Conservation (phyloP, 2,113 vertebrate species). For the Cranoglanis bouderius region DNA sequence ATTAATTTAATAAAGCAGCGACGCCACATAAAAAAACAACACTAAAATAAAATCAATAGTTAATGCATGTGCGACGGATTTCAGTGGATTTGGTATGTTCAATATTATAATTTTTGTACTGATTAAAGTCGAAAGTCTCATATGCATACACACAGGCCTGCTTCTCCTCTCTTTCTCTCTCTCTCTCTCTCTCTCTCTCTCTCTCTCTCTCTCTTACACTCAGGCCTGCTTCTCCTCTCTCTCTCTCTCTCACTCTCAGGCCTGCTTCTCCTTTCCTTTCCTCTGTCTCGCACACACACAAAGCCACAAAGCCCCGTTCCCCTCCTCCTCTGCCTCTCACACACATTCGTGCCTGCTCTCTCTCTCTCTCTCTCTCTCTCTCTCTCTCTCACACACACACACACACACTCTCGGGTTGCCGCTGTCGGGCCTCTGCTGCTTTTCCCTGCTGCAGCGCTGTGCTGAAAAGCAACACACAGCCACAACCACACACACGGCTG, state of each 20-base stretch:
- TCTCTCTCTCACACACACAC: neutral
- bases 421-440: conserved; percentile 40
- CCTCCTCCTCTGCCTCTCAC: neutral
- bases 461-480: conserved; percentile 40
- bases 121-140: neutral
- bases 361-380: neutral
- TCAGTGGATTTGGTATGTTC: neutral
- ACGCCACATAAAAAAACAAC: too few species aligned
- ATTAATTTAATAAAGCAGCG: neutral
- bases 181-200: neutral
- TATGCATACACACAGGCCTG: neutral
- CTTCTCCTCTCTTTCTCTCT: neutral
- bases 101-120: too few species aligned
- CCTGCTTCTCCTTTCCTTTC: neutral
- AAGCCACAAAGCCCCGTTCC: conserved; percentile 1
- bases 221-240: neutral
- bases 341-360: neutral
- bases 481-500: neutral
- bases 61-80: neutral
- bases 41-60: neutral
- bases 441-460: conserved; percentile 42
- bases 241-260: neutral
- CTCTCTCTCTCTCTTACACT: neutral
- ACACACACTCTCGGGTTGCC: neutral
- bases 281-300: neutral